A percentile compares a stretch with the other conserved stretches of the same genome.
phyloP scores from a whole-genome alignment of 2,888 invertebrate species.

The Napeogenes inachia region DNA sequence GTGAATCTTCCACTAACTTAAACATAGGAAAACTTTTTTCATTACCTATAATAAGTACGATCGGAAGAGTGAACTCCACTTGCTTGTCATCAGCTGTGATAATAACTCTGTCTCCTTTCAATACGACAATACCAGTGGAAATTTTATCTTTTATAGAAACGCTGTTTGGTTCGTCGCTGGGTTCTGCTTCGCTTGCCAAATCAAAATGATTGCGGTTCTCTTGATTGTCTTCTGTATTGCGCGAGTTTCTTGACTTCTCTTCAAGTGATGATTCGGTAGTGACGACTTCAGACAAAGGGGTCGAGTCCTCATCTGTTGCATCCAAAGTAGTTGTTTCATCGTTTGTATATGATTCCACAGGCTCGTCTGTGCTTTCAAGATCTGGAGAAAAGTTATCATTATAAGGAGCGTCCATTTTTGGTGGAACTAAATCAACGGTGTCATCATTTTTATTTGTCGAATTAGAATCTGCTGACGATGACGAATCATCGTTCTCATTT shows the following conservation, averaged over 20 bases:
- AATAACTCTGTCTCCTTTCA: slow-evolving; percentile 17
- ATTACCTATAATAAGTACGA: slow-evolving; percentile 19
- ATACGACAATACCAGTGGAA: slow-evolving; percentile 16
- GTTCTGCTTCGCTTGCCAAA: slow-evolving; percentile 6
- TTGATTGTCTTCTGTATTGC: slow-evolving; percentile 13
- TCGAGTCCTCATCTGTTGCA: slow-evolving; percentile 12
- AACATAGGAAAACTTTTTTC: slow-evolving; percentile 19
- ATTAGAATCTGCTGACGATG: not conserved
- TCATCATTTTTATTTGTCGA: slow-evolving; percentile 15
- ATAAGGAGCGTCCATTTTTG: slow-evolving; percentile 17
- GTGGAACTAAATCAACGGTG: slow-evolving; percentile 21
- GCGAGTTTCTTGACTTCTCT: slow-evolving; percentile 26
- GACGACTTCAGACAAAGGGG: not conserved
- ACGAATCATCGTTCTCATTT: slow-evolving; percentile 8
- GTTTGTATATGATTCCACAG: slow-evolving; percentile 4
- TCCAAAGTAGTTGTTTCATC: slow-evolving; percentile 9
- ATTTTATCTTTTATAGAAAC: slow-evolving; percentile 5
- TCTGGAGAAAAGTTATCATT: slow-evolving; percentile 24
- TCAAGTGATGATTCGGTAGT: slow-evolving; percentile 16
- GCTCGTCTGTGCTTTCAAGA: slow-evolving; percentile 9
- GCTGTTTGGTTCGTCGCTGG: slow-evolving; percentile 10
- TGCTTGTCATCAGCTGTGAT: slow-evolving; percentile 11
- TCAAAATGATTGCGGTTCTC: slow-evolving; percentile 13
- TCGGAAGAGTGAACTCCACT: slow-evolving; percentile 17
- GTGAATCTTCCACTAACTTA: slow-evolving; percentile 19